phyloP scores from a whole-genome alignment of 2,797 vertebrate genomes.

The Hypotaenidia okinawae region DNA sequence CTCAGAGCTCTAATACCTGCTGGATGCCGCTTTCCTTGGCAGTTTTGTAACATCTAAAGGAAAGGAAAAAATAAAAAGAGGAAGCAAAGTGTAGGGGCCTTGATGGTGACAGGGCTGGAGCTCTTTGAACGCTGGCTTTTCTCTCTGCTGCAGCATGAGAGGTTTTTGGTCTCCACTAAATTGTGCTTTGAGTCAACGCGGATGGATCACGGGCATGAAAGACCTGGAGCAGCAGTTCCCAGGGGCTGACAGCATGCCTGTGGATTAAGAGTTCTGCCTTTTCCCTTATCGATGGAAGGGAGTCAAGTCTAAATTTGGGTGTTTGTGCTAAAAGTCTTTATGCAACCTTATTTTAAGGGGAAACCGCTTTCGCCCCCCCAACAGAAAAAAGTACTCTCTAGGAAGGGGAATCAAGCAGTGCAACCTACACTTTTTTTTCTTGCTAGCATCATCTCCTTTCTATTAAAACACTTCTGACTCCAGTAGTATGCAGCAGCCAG shows the following conservation, averaged over 20 bases:
- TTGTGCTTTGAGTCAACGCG: background rate
- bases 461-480: background rate
- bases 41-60: conserved; percentile 11
- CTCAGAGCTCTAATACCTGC: background rate
- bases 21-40: background rate
- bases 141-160: background rate
- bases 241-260: background rate
- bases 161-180: background rate
- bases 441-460: background rate
- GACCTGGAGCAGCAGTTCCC: background rate
- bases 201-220: background rate
- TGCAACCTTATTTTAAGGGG: background rate
- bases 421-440: background rate
- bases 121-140: background rate
- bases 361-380: background rate
- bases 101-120: background rate
- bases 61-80: conserved; percentile 8
- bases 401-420: background rate
- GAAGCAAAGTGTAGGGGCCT: background rate
- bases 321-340: background rate
- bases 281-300: background rate
- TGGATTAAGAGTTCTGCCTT: background rate
- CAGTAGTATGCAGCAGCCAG: background rate
- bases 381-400: background rate
- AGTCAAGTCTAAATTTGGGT: background rate